These are phyloP conservation scores for Callipepla squamata DNA, from an alignment of 2,113 vertebrate species.

Conservation along the genomic window DNA sequence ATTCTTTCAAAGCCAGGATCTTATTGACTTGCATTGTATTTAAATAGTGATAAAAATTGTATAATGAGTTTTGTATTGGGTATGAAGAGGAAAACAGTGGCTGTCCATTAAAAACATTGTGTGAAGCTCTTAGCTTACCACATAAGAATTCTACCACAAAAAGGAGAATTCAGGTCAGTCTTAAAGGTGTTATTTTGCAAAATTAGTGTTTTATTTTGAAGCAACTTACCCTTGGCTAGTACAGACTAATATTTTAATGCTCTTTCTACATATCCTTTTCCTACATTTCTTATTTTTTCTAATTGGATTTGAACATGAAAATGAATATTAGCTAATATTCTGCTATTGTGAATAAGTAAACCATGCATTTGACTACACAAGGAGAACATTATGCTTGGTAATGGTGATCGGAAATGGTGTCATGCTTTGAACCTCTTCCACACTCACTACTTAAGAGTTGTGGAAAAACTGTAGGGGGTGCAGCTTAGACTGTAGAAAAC, in stretches of 20 bases:
- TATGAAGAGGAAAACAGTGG: background rate
- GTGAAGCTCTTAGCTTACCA: background rate
- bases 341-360: background rate
- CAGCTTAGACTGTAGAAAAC: background rate
- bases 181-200: background rate
- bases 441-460: background rate
- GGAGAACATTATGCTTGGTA: background rate
- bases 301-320: background rate
- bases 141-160: background rate
- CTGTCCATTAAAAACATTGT: background rate
- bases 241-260: background rate
- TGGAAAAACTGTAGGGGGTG: background rate
- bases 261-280: background rate
- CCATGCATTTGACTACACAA: rapidly evolving
- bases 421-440: background rate
- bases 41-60: background rate
- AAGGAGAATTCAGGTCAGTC: background rate
- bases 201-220: background rate
- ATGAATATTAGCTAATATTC: background rate
- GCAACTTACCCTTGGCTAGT: background rate
- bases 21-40: background rate
- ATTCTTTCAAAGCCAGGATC: background rate
- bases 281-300: background rate
- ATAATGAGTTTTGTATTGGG: background rate
- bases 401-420: background rate